Evolutionary conservation across 2,797 vertebrate genomes (phyloP), one percentile per base, ranked within the genome.

Genomic region (Halcyon smyrnensis): DNA sequence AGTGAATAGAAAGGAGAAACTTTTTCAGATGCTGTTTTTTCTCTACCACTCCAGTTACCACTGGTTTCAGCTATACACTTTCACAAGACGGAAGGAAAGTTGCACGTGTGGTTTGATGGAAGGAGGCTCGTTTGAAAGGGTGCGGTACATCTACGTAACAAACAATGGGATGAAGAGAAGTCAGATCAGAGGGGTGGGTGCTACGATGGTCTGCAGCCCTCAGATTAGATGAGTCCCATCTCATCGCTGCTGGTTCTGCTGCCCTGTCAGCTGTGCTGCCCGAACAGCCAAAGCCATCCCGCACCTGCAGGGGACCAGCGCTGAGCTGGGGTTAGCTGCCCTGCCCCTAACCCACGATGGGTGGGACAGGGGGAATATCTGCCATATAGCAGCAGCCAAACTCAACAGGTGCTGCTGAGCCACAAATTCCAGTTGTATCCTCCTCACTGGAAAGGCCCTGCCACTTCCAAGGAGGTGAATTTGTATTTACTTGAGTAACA

Each of bases 341-440:
- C 7, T 6, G 36, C 17, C 2, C 1, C 36, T 27, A 23, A 50
- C 41, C 57, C 3, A 0, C 1, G 1, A 20, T 16, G 50, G 37
- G 23, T 24, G 20, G 18, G 11, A 28, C 17, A 32, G 37, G 46
- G 76, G 54, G 37, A 60, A 76, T 51, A 21, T 21, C 19, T 36
- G 64, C 11, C 25, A 9, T 3, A 6, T 4, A 48, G 19, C 27
- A 56, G 27, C 30, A 67, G 53, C 16, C 24, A 41, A 64, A 65
- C 5, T 6, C 28, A 56, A 32, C 11, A 14, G 1, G 0, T 62
- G 23, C 28, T 18, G 7, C 30, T 1, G 0, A 83, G 28, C 32
- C 64, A 83, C 50, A 32, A 25, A 28, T 16, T 48, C 51, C 11
- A 3, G 8, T 23, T 56, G 13, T 12, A 20, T 34, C 63, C 37